Conservation (phyloP, 2,797 vertebrate genomes). For the Chrysocyon brachyurus region DNA sequence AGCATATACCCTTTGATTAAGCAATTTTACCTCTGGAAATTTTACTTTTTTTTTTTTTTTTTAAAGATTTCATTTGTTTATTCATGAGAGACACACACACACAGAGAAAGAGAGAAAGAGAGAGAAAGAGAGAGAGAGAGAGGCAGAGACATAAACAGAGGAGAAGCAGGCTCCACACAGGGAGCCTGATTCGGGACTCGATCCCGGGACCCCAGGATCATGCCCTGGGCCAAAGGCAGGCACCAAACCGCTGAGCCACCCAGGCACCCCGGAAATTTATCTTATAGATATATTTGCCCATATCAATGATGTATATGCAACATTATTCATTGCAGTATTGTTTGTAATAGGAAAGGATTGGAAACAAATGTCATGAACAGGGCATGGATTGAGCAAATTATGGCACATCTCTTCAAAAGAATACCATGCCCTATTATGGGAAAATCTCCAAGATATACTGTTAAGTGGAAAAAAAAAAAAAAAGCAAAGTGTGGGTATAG, state of each 20-base stretch:
- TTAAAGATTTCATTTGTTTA: too few species aligned
- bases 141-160: too few species aligned
- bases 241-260: too few species aligned
- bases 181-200: too few species aligned
- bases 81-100: too few species aligned
- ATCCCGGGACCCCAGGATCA: too few species aligned
- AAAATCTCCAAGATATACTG: slow-evolving; percentile 33
- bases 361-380: background rate
- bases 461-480: background rate
- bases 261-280: background rate
- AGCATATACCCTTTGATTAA: background rate
- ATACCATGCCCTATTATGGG: background rate
- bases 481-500: background rate
- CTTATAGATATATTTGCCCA: background rate
- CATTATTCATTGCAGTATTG: background rate
- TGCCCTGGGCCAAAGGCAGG: too few species aligned
- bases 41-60: background rate
- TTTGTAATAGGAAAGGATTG: slow-evolving; percentile 21
- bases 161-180: too few species aligned
- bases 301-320: background rate
- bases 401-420: slow-evolving; percentile 6
- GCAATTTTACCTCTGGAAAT: slow-evolving; percentile 32
- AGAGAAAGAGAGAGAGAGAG: too few species aligned
- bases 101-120: too few species aligned
- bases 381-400: background rate